These are phyloP conservation scores for Oxyruncus cristatus DNA, from an alignment of 2,113 vertebrate species.

Conservation along the genomic window DNA sequence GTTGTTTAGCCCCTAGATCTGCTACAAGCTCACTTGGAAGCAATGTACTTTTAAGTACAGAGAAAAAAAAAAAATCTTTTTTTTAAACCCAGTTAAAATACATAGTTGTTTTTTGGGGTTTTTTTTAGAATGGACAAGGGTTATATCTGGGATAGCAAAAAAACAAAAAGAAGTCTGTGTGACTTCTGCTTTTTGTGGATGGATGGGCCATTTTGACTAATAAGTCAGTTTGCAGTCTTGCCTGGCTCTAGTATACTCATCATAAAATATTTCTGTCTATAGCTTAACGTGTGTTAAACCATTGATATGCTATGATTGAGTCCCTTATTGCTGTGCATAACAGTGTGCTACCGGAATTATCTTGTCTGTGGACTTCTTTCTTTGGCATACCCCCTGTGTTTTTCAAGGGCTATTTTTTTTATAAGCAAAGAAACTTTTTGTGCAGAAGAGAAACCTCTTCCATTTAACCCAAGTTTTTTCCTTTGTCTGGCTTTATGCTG, in stretches of 20 bases:
- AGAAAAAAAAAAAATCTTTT: background rate
- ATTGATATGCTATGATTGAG: background rate
- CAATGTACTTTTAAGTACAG: background rate
- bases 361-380: background rate
- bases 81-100: background rate
- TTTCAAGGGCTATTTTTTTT: background rate
- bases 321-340: background rate
- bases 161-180: background rate
- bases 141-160: background rate
- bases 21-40: background rate
- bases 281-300: background rate
- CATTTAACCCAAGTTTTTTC: background rate
- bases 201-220: background rate
- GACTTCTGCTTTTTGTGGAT: background rate
- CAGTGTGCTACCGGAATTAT: background rate
- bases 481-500: background rate
- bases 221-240: background rate
- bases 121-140: background rate
- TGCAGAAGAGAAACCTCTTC: background rate
- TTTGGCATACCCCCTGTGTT: background rate
- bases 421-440: background rate
- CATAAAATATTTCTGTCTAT: background rate
- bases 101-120: too few relatives aligned
- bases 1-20: background rate
- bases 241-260: background rate